Evolutionary conservation across 2,797 vertebrate species (phyloP), one percentile per base, ranked within the genome.

Genomic region (Pseudochromis fuscus): DNA sequence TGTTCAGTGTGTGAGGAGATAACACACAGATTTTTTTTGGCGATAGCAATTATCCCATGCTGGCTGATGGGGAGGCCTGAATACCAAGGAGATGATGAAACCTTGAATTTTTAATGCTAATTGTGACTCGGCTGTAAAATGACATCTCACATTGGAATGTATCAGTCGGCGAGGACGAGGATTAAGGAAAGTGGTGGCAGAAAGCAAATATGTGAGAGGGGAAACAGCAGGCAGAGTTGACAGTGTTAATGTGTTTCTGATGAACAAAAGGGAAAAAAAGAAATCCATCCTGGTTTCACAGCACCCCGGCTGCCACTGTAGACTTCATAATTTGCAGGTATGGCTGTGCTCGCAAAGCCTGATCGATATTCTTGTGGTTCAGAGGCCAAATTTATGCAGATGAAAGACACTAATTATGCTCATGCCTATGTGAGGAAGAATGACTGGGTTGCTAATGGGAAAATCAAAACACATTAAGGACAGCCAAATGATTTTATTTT

Each of bases 401-500:
- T 92, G 87, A 93, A 87, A 90, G 86, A 84, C 88, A 87, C 87
- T 92, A 93, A 94, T 94, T 93, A 91, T 81, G 70, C 88, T 83
- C 79, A 67, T 75, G 79, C 72, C 82, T 44, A 70, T 56, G 64
- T 70, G 84, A 85, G 90, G 73, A 87, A 87, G 82, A 92, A 93
- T 77, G 84, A 91, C 91, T 90, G 67, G 86, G 75, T 72, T 82
- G 79, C 88, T 93, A 93, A 93, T 94, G 90, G 84, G 81, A 91
- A 92, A 94, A 93, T 93, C 92, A 91, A 93, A 94, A 90, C 87
- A 87, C 89, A 93, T 93, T 92, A 93, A 87, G 85, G 74, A 79
- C 84, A 83, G 84, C 72, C 83, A 90, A 89, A 90, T 81, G 66
- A 90, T 92, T 90, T 79, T 77, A 89, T 90, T 90, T 90, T 87